Conservation (phyloP, 2,113 vertebrate genomes). For the Ophthalmolycus amberensis region DNA sequence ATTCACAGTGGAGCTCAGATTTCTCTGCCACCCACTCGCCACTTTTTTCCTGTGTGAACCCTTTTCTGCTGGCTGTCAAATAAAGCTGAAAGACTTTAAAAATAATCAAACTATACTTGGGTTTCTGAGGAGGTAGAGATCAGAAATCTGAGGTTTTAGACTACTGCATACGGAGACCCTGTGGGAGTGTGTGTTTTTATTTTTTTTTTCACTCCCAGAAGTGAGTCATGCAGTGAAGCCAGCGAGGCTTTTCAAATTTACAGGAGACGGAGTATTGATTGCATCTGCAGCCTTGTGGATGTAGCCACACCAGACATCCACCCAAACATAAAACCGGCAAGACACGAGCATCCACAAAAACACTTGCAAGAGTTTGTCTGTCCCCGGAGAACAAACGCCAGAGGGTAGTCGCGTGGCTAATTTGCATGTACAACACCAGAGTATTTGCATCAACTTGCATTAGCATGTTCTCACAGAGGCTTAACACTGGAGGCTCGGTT, state of each 20-base stretch:
- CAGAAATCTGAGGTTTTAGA: slow-evolving; percentile 34
- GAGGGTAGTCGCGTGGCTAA: slow-evolving; percentile 66
- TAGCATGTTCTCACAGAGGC: slow-evolving; percentile 49
- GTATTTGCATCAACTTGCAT: slow-evolving; percentile 73
- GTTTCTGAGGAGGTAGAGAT: slow-evolving; percentile 17
- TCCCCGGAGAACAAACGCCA: slow-evolving; percentile 43
- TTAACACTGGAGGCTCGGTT: slow-evolving; percentile 2
- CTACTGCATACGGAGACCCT: slow-evolving; percentile 17
- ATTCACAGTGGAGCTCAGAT: background rate
- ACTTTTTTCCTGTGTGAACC: slow-evolving; percentile 4
- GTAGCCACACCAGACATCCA: slow-evolving; percentile 35
- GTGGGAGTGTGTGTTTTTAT: slow-evolving; percentile 19
- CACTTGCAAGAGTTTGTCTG: slow-evolving; percentile 23
- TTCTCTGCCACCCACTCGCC: slow-evolving; percentile 20
- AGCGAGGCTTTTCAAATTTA: background rate
- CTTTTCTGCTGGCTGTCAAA: slow-evolving; percentile 28
- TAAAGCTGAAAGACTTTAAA: slow-evolving; percentile 37
- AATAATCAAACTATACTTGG: slow-evolving; percentile 51
- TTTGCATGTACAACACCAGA: slow-evolving; percentile 59
- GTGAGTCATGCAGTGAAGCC: slow-evolving; percentile 32
- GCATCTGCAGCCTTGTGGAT: slow-evolving; percentile 20
- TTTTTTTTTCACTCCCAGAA: background rate
- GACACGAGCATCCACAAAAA: slow-evolving; percentile 18
- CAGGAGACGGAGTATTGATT: slow-evolving; percentile 35
- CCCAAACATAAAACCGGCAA: slow-evolving; percentile 11